Conservation (phyloP, 2,888 invertebrate genomes). For the Chymomyza procnemis region DNA sequence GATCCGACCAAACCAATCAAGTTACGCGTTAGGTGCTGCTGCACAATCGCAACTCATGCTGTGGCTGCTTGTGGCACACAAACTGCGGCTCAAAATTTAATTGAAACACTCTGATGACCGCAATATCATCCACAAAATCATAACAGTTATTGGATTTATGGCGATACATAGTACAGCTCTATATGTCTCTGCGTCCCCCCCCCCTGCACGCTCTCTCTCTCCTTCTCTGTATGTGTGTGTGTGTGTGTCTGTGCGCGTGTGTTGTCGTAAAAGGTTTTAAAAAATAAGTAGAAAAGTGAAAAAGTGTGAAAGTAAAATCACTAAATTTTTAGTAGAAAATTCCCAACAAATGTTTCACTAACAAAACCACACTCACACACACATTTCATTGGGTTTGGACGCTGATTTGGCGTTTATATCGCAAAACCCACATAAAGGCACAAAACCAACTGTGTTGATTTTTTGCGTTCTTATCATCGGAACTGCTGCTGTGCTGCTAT, state of each 20-base stretch:
- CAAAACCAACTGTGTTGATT: background rate
- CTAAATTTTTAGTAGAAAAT: conserved; percentile 1
- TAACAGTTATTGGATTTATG: conserved; percentile 21
- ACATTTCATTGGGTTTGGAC: background rate
- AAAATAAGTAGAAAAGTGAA: too few relatives aligned
- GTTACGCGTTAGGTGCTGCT: background rate
- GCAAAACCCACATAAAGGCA: conserved; percentile 2
- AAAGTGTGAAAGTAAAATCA: too few relatives aligned
- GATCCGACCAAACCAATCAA: background rate
- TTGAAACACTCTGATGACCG: conserved; percentile 51
- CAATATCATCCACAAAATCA: conserved; percentile 23
- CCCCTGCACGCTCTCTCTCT: too few relatives aligned
- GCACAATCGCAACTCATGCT: background rate
- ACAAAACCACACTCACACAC: background rate
- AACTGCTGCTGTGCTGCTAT: background rate
- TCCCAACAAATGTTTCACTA: background rate
- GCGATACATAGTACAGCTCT: too few relatives aligned
- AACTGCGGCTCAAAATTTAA: conserved; percentile 62
- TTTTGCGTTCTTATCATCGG: background rate
- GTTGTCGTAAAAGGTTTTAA: background rate
- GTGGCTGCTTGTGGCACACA: background rate
- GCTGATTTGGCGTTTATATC: background rate
- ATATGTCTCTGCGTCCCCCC: too few relatives aligned
- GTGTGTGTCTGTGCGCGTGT: background rate
- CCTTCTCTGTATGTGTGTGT: background rate